Evolutionary conservation across 2,113 vertebrate species (phyloP), one percentile per base, ranked within the genome.

Genomic region (Pelvicachromis taeniatus): DNA sequence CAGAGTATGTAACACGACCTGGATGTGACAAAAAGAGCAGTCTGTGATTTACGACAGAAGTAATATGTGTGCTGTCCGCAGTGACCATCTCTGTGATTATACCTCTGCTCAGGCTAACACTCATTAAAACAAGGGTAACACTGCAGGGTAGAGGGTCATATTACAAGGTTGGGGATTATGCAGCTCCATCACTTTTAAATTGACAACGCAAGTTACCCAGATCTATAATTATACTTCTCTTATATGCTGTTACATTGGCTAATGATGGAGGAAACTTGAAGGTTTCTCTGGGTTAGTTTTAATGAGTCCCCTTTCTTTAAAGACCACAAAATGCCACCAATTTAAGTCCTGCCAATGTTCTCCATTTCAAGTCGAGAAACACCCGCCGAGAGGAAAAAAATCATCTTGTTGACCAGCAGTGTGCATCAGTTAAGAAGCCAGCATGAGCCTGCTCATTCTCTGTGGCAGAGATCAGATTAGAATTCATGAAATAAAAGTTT

Each of bases 281-380:
- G 96, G 96, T 92, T 95, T 94, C 96, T 96, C 88, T 89, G 93
- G 95, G 90, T 82, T 94, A 94, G 94, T 97, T 99, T 98, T 99
- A 99, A 99, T 98, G 98, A 99, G 98, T 96, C 96, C 96, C 96
- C 89, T 95, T 94, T 92, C 90, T 97, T 97, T 96, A 94, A 97
- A 96, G 96, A 97, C 95, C 96, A 98, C 97, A 97, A 98, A 98
- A 97, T 95, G 95, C 96, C 97, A 97, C 97, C 97, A 98, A 99
- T 99, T 98, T 98, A 98, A 97, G 97, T 97, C 96, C 96, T 97
- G 97, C 97, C 98, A 99, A 98, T 98, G 98, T 97, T 96, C 96
- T 97, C 95, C 94, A 95, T 96, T 97, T 96, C 97, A 96, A 97
- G 96, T 97, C 96, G 96, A 97, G 96, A 96, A 96, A 96, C 96